Evolutionary conservation across 1,140 invertebrate species (phyloP), one percentile per base, ranked within the genome.

Genomic region (Drosophila funebris): DNA sequence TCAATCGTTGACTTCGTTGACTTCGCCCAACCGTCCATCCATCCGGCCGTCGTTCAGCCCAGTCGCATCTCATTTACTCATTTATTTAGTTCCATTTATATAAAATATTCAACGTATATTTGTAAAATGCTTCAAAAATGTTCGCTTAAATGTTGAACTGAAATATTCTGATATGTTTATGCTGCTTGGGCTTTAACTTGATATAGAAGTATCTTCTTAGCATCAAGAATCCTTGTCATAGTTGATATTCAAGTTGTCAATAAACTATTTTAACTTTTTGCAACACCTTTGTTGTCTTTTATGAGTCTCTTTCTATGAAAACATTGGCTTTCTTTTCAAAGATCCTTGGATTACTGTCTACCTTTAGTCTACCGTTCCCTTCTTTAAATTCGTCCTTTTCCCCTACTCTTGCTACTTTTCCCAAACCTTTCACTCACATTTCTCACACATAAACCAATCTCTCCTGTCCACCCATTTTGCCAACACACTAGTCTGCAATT

Each of bases 11-110:
- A 6, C 18, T 44, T 3, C 2, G n/a, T 46, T 20, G 22, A 46
- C n/a, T n/a, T n/a, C n/a, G 4, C 22, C 22, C 2, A 24, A 24
- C 2, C 22, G 4, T 24, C 22, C 2, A 24, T n/a, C n/a, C n/a
- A n/a, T n/a, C n/a, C n/a, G n/a, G n/a, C n/a, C n/a, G n/a, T n/a
- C n/a, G n/a, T n/a, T n/a, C 22, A 4, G 22, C 4, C 22, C 22
- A 24, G 22, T 4, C 4, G 22, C n/a, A 50, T 24, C 20, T 46
- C 43, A 46, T 46, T 48, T 39, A 43, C 37, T 48, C 50, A 53
- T 64, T 63, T 71, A 57, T 66, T 64, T 71, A 57, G 68, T 57
- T 66, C 68, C 43, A 71, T 66, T 71, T 57, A 57, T 39, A 50
- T 24, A 41, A 67, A 20, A 13, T 27, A 41, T 56, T 16, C 27